Conservation (phyloP, 2,797 vertebrate species). For the Antrozous pallidus region DNA sequence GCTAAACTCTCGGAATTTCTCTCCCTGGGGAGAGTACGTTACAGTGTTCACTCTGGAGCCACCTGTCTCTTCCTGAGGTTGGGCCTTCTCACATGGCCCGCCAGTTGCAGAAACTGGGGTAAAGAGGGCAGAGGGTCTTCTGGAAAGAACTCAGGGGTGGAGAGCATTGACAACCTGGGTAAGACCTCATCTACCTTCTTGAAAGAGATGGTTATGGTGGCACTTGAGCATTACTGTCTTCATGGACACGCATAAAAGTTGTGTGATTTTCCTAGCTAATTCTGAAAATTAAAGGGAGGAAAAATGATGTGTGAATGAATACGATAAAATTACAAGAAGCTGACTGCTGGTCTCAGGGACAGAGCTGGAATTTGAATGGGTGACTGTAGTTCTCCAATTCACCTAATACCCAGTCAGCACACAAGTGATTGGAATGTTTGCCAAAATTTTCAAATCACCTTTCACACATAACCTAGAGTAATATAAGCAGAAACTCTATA, state of each 20-base stretch:
- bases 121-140: neutral
- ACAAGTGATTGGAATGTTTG: neutral
- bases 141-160: neutral
- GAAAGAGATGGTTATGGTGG: neutral
- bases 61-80: conserved; percentile 72
- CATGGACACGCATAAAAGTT: neutral
- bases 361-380: neutral
- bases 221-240: neutral
- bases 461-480: neutral
- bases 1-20: conserved; percentile 76
- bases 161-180: neutral
- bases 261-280: neutral
- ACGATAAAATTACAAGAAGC: neutral
- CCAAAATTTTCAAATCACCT: neutral
- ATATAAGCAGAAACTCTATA: neutral
- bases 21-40: conserved; percentile 66
- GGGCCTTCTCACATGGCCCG: neutral
- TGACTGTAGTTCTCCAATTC: neutral
- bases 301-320: neutral
- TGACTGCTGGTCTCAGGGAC: neutral
- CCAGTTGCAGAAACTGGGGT: neutral
- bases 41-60: conserved; percentile 66
- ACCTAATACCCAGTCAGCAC: neutral
- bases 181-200: neutral
- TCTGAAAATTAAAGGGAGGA: neutral